Base-by-base conservation (phyloP, 2,888 invertebrate species). In the Apoda limacodes region DNA sequence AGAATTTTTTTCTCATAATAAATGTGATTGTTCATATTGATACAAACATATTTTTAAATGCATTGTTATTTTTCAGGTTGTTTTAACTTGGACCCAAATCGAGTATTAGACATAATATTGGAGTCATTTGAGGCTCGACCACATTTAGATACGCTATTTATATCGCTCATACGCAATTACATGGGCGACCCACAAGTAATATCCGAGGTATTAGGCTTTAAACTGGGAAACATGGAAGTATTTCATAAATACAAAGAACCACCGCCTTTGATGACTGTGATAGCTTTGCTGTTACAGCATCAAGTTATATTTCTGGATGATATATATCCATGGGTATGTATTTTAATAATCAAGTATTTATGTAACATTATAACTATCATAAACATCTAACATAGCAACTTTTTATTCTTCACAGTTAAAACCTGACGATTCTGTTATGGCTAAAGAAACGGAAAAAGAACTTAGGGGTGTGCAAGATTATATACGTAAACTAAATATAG, bases 71-170 rank as follows among this genome's bases (percentile, higher is more conserved):
- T 82, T 81, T 25, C 64, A 94, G 98, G 99, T 55, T 98, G 97
- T 68, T 99, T 99, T 66, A 98, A 98, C 80, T 85, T 99, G 62
- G 99, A 99, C 75, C 99, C 99, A 3, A 99, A 99, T 69, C 84
- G 98, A 56, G 97, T 98, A 9, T 78, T 98, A 43, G 99, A 99
- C 62, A 89, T 98, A 40, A 92, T 99, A 47, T 80, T 99, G 50
- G 98, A 99, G 70, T 93, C 95, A 14, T 98, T 99, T 81, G 98
- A 99, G 64, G 89, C 90, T 44, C 86, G 92, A 32, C 89, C 92
- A 1, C 85, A 90, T 47, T 83, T 90, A 62, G 86, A 88, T 49
- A 83, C 85, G 29, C 82, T 95, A 48, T 98, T 96, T 68, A 89
- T 97, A 57, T 90, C 93, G 1, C 81, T 99, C 29, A 72, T 81